Evolutionary conservation across 2,113 vertebrate genomes (phyloP), one percentile per base, ranked within the genome.

Genomic region (Zootoca vivipara): DNA sequence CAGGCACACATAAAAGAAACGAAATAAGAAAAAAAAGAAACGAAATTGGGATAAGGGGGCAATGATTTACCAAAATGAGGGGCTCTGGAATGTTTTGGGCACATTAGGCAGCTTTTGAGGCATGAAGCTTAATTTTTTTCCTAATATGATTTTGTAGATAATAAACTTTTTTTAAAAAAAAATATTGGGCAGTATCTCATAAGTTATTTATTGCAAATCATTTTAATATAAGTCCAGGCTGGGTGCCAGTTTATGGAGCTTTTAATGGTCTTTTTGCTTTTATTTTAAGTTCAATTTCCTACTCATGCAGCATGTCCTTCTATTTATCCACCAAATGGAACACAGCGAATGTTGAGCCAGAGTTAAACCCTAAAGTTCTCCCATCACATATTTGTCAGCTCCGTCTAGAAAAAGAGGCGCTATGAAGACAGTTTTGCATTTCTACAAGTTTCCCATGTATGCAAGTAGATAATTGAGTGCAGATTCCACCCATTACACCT

Each of bases 151-250:
- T 91, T 24, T 90, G 89, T 83, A 83, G 24, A 89, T 80, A 26
- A 73, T 84, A 83, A 91, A 78, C 22, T 84, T 78, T 94, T 86
- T 88, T 91, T 89, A 33, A 12, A 33, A 12, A 62, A 42, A 72
- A 72, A 72, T 20, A 90, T 64, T 87, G 46, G 79, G 85, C n/a
- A 93, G 22, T 35, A 85, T 77, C 82, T 83, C 7, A 87, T 92
- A 85, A 90, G 89, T 93, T 93, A 89, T 91, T 87, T 91, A 82
- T 75, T 82, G 58, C 84, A 81, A 83, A 89, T 90, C 74, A 94
- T 91, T 94, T 93, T 80, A 90, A 52, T 89, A 91, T 75, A 87
- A 87, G 30, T n/a, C 38, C 42, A 80, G 74, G 28, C 81, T 86
- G 42, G 40, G 38, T 87, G 69, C 69, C 74, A 90, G 13, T 28